phyloP scores from a whole-genome alignment of 2,797 vertebrate genomes.

The Oryzias dopingdopingensis region DNA sequence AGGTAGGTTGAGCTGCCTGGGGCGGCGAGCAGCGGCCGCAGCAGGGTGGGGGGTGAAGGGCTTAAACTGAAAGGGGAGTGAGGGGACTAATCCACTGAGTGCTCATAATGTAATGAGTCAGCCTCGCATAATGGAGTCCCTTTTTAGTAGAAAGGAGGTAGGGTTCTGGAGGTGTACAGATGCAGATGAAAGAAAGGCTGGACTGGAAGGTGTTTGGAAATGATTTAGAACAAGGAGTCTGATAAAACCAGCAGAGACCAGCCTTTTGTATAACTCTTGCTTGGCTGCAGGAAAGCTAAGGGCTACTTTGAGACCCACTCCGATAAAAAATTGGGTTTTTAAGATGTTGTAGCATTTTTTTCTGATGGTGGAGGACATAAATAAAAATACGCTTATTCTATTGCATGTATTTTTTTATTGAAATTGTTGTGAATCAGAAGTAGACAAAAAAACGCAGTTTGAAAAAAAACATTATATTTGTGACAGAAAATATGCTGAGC shows the following conservation, averaged over 20 bases:
- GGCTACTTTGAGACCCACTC: too few relatives aligned
- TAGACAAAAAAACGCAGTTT: too few relatives aligned
- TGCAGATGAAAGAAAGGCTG: constrained; percentile 12
- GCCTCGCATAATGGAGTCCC: constrained; percentile 66
- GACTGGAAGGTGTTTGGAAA: constrained; percentile 8
- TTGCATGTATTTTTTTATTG: too few relatives aligned
- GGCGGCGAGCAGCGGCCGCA: constrained; percentile 13
- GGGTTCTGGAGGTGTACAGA: constrained; percentile 14
- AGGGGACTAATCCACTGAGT: constrained; percentile 75
- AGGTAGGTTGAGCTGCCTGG: constrained; percentile 34
- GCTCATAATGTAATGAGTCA: constrained; percentile 77
- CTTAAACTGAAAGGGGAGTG: constrained; percentile 59
- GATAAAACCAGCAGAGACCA: constrained; percentile 1
- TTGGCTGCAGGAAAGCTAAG: constrained; percentile 7
- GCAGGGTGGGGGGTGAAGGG: constrained; percentile 33
- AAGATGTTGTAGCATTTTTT: too few relatives aligned
- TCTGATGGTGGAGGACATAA: too few relatives aligned
- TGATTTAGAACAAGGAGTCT: constrained; percentile 2
- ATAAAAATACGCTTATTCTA: too few relatives aligned
- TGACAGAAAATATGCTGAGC: too few relatives aligned
- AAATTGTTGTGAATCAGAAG: too few relatives aligned
- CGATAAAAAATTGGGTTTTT: too few relatives aligned
- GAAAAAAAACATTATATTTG: too few relatives aligned
- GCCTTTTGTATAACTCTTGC: constrained; percentile 8
- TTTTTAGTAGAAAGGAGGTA: constrained; percentile 47